Conservation (phyloP, 2,797 vertebrate genomes). For the Sparus aurata region DNA sequence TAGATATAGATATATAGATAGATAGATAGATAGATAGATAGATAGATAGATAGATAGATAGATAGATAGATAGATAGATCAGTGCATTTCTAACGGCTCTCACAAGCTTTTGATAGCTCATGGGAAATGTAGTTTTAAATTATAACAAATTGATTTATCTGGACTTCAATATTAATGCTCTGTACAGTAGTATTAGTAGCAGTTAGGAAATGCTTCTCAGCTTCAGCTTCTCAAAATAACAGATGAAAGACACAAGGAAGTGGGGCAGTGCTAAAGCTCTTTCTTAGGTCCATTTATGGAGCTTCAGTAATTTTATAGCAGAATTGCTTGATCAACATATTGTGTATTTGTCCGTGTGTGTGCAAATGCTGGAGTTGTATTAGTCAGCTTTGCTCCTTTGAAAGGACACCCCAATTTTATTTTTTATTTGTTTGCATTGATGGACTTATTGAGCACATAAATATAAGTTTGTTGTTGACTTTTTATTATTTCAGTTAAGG, state of each 20-base stretch:
- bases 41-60: too few species aligned
- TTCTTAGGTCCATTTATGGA: not conserved
- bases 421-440: not conserved
- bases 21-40: too few species aligned
- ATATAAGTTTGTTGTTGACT: not conserved
- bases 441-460: not conserved
- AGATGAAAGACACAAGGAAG: conserved; percentile 3
- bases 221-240: conserved; percentile 8
- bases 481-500: conserved; percentile 41
- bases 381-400: not conserved
- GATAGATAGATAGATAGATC: too few species aligned
- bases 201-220: not conserved
- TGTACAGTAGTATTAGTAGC: not conserved
- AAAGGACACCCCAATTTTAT: not conserved
- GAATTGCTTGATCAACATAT: conserved; percentile 6
- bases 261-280: conserved; percentile 7
- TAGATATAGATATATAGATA: too few species aligned
- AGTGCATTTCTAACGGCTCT: not conserved
- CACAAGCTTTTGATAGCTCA: not conserved
- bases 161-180: too few species aligned
- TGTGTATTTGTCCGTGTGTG: not conserved
- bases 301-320: conserved; percentile 22
- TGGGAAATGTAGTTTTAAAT: not conserved
- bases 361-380: not conserved
- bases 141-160: not conserved